Conservation (phyloP, 1,140 invertebrate genomes). For the Drosophila serrata region DNA sequence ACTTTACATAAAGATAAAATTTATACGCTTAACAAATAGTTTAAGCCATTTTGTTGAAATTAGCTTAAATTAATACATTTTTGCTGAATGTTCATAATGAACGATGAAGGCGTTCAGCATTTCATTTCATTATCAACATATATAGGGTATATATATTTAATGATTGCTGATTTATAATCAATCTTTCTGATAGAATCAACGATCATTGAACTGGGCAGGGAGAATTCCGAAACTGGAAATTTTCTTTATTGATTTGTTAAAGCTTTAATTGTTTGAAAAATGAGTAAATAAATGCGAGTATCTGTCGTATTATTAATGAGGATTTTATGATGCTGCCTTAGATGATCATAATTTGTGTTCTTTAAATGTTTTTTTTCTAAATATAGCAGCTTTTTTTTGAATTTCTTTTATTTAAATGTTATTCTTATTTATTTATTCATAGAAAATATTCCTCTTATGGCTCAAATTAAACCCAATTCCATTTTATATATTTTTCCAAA, state of each 20-base stretch:
- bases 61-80: slow-evolving; percentile 27
- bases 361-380: not conserved
- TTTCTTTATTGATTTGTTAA: slow-evolving; percentile 34
- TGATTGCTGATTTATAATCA: slow-evolving; percentile 7
- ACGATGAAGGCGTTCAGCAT: not conserved
- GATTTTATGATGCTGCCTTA: not conserved
- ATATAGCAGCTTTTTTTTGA: not conserved
- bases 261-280: slow-evolving; percentile 26
- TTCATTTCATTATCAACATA: not conserved
- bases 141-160: not conserved
- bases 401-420: not conserved
- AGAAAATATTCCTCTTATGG: not conserved
- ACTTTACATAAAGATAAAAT: slow-evolving; percentile 25
- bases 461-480: not conserved
- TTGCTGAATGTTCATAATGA: slow-evolving; percentile 16
- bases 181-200: slow-evolving; percentile 8
- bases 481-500: not conserved
- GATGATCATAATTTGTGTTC: not conserved
- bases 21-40: slow-evolving; percentile 20
- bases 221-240: slow-evolving; percentile 12
- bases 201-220: slow-evolving; percentile 37
- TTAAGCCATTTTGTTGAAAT: slow-evolving; percentile 24
- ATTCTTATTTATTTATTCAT: not conserved
- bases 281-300: slow-evolving; percentile 3
- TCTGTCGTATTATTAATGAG: not conserved